These are phyloP conservation scores for Epirrhoe tristata DNA, from an alignment of 2,888 invertebrate genomes.

Conservation along the genomic window DNA sequence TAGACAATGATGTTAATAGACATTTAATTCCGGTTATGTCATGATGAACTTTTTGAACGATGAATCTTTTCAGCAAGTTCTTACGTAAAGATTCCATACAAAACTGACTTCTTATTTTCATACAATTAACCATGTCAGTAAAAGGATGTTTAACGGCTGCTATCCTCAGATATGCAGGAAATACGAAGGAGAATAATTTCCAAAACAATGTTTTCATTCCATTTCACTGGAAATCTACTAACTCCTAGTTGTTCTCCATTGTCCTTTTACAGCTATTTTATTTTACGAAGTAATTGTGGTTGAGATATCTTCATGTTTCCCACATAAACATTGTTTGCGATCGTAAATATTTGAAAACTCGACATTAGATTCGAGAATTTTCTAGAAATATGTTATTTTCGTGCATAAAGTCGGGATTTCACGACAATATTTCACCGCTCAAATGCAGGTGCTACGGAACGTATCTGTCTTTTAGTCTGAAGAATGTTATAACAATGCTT, in stretches of 20 bases:
- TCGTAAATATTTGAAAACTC: slow-evolving; percentile 32
- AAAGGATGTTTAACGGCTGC: too few species aligned
- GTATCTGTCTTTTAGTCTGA: slow-evolving; percentile 37
- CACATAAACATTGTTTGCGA: neutral
- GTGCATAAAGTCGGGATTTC: slow-evolving; percentile 53
- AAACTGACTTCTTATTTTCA: too few species aligned
- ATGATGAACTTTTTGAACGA: neutral
- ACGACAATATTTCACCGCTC: slow-evolving; percentile 58
- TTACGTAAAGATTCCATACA: too few species aligned
- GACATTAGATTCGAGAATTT: slow-evolving; percentile 39
- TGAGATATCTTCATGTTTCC: slow-evolving; percentile 1
- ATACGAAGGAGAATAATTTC: too few species aligned
- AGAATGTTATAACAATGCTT: slow-evolving; percentile 45
- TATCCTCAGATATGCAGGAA: too few species aligned
- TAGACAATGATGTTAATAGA: too few species aligned
- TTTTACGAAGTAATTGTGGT: neutral
- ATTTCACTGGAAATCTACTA: neutral
- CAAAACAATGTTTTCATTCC: neutral
- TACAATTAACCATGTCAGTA: too few species aligned
- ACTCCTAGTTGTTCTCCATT: neutral
- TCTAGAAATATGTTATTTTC: slow-evolving; percentile 44
- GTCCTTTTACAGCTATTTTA: neutral
- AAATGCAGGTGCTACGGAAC: slow-evolving; percentile 55
- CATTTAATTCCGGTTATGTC: neutral
- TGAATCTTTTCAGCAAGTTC: neutral